phyloP scores from a whole-genome alignment of 2,888 invertebrate species.

The Calephelis perditalis region DNA sequence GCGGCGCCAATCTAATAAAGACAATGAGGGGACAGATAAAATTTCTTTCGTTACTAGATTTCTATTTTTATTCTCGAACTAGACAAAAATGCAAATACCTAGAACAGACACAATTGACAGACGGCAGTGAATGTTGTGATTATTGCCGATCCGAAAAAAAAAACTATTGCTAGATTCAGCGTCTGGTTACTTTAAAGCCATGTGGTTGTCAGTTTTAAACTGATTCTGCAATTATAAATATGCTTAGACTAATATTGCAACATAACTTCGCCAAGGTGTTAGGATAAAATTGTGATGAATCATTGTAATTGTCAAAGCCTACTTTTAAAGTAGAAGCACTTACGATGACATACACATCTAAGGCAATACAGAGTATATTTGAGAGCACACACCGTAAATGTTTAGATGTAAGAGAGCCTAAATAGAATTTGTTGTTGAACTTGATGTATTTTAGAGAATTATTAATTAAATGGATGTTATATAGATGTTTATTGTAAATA shows the following conservation, averaged over 20 bases:
- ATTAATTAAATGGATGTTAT: conserved; percentile 76
- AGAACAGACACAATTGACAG: too few relatives aligned
- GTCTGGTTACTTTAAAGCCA: too few relatives aligned
- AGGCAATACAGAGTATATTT: conserved; percentile 40
- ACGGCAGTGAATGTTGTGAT: too few relatives aligned
- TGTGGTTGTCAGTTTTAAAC: too few relatives aligned
- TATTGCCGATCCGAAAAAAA: too few relatives aligned
- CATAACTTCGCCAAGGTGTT: not conserved
- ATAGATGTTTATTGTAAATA: conserved; percentile 78
- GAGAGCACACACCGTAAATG: conserved; percentile 41
- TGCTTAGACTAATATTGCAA: conserved; percentile 1
- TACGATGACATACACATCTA: conserved; percentile 36
- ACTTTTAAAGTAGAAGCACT: conserved; percentile 3
- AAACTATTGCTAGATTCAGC: too few relatives aligned
- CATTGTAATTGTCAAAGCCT: conserved; percentile 9
- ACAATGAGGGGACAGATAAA: too few relatives aligned
- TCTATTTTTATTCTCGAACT: too few relatives aligned
- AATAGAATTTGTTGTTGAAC: conserved; percentile 71
- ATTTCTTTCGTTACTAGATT: too few relatives aligned
- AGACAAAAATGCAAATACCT: too few relatives aligned
- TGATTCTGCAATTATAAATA: conserved; percentile 1
- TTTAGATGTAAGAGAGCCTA: conserved; percentile 57
- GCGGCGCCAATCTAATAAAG: too few relatives aligned
- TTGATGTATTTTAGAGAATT: conserved; percentile 76
- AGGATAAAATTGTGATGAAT: conserved; percentile 13